These are phyloP conservation scores for Pao palembangensis DNA, from an alignment of 2,113 vertebrate species.

Conservation along the genomic window DNA sequence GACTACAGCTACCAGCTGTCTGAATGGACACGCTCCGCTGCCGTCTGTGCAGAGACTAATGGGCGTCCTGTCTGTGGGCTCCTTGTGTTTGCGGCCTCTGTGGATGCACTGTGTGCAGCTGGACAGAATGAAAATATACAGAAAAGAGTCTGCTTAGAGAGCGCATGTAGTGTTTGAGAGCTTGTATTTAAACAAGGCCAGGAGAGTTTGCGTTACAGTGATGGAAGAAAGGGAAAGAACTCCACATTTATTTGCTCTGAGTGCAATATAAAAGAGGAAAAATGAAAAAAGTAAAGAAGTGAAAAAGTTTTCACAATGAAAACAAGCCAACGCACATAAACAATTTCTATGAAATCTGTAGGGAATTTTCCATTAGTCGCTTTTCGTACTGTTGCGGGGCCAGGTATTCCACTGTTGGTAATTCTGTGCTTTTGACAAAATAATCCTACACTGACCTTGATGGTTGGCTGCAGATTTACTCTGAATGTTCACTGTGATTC, in stretches of 20 bases:
- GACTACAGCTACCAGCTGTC: conserved; percentile 1
- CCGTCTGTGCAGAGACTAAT: conserved; percentile 5
- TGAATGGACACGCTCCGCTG: neutral
- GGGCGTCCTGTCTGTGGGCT: conserved; percentile 11
- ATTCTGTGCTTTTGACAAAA: conserved; percentile 6
- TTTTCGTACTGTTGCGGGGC: neutral
- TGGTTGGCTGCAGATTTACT: conserved; percentile 10
- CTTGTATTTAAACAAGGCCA: neutral
- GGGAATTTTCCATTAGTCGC: neutral
- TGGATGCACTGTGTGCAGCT: conserved; percentile 16
- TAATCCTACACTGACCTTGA: conserved; percentile 25
- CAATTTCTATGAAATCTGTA: no score
- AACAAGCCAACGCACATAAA: no score
- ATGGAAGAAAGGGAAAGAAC: neutral
- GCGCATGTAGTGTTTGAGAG: neutral
- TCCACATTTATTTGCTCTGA: neutral
- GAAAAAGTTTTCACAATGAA: no score
- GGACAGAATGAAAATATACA: conserved; percentile 23
- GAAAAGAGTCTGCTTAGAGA: conserved; percentile 5
- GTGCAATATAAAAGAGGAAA: neutral
- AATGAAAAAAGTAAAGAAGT: no score
- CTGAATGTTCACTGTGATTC: neutral
- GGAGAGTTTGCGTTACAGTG: neutral
- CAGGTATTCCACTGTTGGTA: neutral
- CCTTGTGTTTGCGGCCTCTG: conserved; percentile 10